phyloP scores from a whole-genome alignment of 2,888 invertebrate genomes.

The Willowsia nigromaculata region DNA sequence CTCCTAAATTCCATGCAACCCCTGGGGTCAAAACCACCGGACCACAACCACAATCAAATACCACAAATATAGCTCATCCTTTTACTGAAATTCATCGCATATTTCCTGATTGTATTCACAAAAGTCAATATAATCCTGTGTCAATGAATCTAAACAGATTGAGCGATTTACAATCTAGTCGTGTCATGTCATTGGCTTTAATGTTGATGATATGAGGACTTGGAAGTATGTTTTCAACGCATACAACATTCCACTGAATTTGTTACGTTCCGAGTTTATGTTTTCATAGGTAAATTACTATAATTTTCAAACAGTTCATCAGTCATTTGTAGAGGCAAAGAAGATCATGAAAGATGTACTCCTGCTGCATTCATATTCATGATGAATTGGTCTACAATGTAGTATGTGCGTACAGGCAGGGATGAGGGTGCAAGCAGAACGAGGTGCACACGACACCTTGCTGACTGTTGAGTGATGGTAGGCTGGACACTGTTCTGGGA shows the following conservation, averaged over 20 bases:
- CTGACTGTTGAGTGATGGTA: slow-evolving; percentile 64
- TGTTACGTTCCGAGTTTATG: too few relatives aligned
- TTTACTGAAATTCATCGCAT: slow-evolving; percentile 36
- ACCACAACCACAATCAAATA: slow-evolving; percentile 45
- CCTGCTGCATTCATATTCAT: too few relatives aligned
- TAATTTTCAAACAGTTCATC: too few relatives aligned
- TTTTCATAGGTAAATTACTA: too few relatives aligned
- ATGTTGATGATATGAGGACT: too few relatives aligned
- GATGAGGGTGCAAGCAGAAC: background rate
- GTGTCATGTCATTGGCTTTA: too few relatives aligned
- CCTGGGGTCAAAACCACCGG: slow-evolving; percentile 6
- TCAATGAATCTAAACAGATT: slow-evolving; percentile 54
- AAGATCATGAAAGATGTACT: too few relatives aligned
- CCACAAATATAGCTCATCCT: slow-evolving; percentile 13
- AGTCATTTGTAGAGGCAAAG: too few relatives aligned
- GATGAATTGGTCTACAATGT: too few relatives aligned
- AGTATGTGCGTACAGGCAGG: too few relatives aligned
- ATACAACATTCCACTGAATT: too few relatives aligned
- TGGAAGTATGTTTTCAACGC: too few relatives aligned
- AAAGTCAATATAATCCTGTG: background rate
- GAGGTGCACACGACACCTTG: slow-evolving; percentile 75
- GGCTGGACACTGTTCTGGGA: slow-evolving; percentile 73
- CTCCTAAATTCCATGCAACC: background rate
- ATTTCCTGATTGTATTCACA: slow-evolving; percentile 1
- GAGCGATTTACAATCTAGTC: slow-evolving; percentile 65